These are phyloP conservation scores for Ophioninae sp. DNA, from an alignment of 2,888 invertebrate genomes.

Conservation along the genomic window DNA sequence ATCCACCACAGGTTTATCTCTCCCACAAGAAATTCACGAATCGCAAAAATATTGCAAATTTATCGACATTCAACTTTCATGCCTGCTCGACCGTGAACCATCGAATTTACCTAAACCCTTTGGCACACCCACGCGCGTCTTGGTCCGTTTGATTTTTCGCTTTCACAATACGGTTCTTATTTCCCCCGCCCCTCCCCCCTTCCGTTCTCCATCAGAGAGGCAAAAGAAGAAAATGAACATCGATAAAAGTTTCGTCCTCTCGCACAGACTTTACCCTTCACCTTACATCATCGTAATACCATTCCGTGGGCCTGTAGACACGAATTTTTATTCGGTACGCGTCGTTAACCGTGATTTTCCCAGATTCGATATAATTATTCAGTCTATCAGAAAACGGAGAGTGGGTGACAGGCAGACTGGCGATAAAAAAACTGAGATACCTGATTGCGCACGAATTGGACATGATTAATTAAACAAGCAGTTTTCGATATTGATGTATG, in stretches of 20 bases:
- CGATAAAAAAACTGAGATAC: neutral
- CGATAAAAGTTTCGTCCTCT: neutral
- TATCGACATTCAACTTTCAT: constrained; percentile 17
- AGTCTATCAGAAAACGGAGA: constrained; percentile 4
- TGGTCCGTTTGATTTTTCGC: constrained; percentile 3
- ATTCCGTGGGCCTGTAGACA: neutral
- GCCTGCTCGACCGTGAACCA: neutral
- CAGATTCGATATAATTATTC: constrained; percentile 15
- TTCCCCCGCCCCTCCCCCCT: neutral
- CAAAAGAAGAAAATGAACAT: neutral
- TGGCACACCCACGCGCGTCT: constrained; percentile 3
- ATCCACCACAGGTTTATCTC: constrained; percentile 14
- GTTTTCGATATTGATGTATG: neutral
- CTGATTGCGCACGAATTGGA: neutral
- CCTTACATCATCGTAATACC: constrained; percentile 3
- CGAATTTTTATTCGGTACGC: constrained; percentile 20
- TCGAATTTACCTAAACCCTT: constrained; percentile 25
- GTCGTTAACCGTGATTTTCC: constrained; percentile 11
- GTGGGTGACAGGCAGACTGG: neutral
- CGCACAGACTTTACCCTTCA: constrained; percentile 13
- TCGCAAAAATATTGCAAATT: constrained; percentile 4
- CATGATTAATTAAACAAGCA: neutral
- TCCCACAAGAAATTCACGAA: constrained; percentile 16
- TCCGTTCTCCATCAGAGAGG: neutral
- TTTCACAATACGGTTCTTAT: neutral